phyloP scores from a whole-genome alignment of 2,888 invertebrate genomes.

The Microctonus hyperodae region DNA sequence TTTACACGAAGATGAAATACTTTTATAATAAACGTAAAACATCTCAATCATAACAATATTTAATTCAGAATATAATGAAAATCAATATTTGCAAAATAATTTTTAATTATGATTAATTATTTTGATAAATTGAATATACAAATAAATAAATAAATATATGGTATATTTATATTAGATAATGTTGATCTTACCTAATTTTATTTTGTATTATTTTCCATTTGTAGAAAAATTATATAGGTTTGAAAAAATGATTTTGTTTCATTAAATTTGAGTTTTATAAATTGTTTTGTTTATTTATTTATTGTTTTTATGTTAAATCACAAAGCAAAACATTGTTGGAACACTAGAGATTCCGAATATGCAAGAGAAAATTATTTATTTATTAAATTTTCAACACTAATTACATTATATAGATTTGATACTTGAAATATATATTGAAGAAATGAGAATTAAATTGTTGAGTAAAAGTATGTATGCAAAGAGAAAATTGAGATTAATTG shows the following conservation, averaged over 20 bases:
- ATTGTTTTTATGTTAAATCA: not conserved
- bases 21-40: too few relatives aligned
- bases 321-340: not conserved
- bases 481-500: constrained; percentile 6
- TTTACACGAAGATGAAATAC: too few relatives aligned
- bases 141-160: not conserved
- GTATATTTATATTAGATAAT: too few relatives aligned
- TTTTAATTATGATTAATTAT: not conserved
- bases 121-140: not conserved
- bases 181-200: too few relatives aligned
- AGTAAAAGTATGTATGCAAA: constrained; percentile 11
- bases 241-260: not conserved
- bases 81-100: too few relatives aligned
- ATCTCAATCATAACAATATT: too few relatives aligned
- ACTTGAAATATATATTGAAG: not conserved
- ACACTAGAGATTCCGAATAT: too few relatives aligned
- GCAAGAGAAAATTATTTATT: too few relatives aligned
- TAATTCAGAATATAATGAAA: not conserved
- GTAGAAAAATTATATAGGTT: too few relatives aligned
- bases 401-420: not conserved
- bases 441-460: not conserved
- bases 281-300: not conserved
- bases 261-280: not conserved
- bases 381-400: too few relatives aligned
- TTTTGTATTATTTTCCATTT: too few relatives aligned